Evolutionary conservation across 1,140 invertebrate genomes (phyloP).

Genomic region (Mamestra configurata): DNA sequence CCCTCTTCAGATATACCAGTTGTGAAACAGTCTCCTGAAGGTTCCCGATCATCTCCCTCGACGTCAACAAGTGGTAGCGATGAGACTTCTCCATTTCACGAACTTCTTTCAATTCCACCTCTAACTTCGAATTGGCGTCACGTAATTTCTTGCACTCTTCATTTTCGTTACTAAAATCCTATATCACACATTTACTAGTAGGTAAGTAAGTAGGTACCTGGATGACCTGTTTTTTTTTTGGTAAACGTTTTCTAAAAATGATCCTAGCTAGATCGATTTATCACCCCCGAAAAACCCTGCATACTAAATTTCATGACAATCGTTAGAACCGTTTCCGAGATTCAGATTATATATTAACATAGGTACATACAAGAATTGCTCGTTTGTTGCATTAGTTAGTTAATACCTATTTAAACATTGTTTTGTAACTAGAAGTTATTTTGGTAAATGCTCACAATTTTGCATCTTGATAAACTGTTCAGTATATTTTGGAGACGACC

Average conservation of each 20-base stretch:
- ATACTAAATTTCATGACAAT: too few species aligned
- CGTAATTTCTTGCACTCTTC: constrained; percentile 74
- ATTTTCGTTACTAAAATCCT: constrained; percentile 74
- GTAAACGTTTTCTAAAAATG: too few species aligned
- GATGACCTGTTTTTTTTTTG: too few species aligned
- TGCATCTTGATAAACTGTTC: constrained; percentile 73
- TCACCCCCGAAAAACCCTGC: too few species aligned
- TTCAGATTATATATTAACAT: too few species aligned
- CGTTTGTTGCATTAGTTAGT: too few species aligned
- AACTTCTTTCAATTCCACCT: constrained; percentile 76
- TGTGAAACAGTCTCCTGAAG: constrained; percentile 84
- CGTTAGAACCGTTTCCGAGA: too few species aligned
- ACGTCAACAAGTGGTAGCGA: constrained; percentile 75
- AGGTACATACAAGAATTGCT: too few species aligned
- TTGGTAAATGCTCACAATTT: constrained; percentile 70
- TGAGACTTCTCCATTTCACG: constrained; percentile 80
- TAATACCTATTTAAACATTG: too few species aligned
- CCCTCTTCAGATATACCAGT: constrained; percentile 81
- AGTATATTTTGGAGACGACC: constrained; percentile 72
- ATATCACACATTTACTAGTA: not conserved
- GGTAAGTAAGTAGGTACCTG: too few species aligned
- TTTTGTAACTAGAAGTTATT: not conserved
- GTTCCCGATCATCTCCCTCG: constrained; percentile 83
- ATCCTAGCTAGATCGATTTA: too few species aligned
- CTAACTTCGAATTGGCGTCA: constrained; percentile 74